Evolutionary conservation across 2,113 vertebrate genomes (phyloP), one percentile per base, ranked within the genome.

Genomic region (Proteles cristata): DNA sequence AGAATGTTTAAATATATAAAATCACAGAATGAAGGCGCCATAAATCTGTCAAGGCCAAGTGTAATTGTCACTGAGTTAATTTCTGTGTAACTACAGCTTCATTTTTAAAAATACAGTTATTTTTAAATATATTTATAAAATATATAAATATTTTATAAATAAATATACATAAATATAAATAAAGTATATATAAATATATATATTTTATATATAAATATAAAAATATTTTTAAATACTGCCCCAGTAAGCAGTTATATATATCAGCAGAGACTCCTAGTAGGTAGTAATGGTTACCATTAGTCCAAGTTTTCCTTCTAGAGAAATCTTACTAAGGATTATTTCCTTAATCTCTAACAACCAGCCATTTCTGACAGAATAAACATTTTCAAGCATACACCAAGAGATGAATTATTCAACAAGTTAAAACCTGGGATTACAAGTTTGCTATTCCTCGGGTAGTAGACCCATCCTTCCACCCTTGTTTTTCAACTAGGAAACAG

Each of bases 301-400:
- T 80, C 43, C 39, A 94, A 74, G 26, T 83, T 95, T 94, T 93
- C 66, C 81, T 93, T 88, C 55, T 80, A 53, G 11, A 96, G 35
- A 97, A 95, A 86, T 63, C 35, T 93, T 92, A 90, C 28, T 19
- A 74, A 58, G 68, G 74, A 68, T 84, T 90, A 61, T 71, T 93
- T 88, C 74, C 14, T 55, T 19, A 58, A 50, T 48, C 76, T 83
- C 83, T 48, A 90, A 66, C 19, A 90, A 68, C 14, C 81, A 84
- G 63, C 11, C 21, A 45, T 83, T 94, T 87, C 97, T 88, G 92
- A 80, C 31, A 35, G 8, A 26, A 95, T 73, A 83, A 83, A 79
- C 69, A 76, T 71, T 43, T 21, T 88, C n/a, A 66, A 86, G 89
- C 26, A 91, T 23, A 96, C 33, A 96, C 33, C 10, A 68, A 85